Conservation (phyloP, 2,113 vertebrate genomes). For the Ameiurus melas region DNA sequence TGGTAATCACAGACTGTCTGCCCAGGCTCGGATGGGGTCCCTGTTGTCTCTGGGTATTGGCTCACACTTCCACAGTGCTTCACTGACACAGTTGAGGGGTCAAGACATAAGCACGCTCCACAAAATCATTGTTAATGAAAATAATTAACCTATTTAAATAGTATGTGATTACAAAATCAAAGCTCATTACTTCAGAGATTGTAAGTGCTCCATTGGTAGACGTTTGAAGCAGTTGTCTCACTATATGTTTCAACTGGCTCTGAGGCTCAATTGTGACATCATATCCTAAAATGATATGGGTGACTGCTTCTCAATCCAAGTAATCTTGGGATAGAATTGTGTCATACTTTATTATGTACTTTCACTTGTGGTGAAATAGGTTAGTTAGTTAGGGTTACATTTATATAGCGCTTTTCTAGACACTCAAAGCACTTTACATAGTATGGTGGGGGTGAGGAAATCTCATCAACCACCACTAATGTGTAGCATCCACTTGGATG, state of each 20-base stretch:
- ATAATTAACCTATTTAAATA: slow-evolving; percentile 52
- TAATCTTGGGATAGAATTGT: slow-evolving; percentile 60
- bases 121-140: slow-evolving; percentile 56
- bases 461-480: too few species aligned
- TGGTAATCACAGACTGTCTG: slow-evolving; percentile 70
- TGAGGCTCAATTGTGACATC: slow-evolving; percentile 38
- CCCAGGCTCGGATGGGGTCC: slow-evolving; percentile 57
- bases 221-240: background rate
- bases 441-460: too few species aligned
- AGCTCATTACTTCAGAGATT: slow-evolving; percentile 41
- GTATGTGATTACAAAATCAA: slow-evolving; percentile 38
- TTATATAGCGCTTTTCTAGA: too few species aligned
- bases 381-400: too few species aligned
- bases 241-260: background rate
- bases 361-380: slow-evolving; percentile 51
- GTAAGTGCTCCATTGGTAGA: background rate
- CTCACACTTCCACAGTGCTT: slow-evolving; percentile 62
- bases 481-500: too few species aligned
- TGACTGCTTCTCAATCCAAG: slow-evolving; percentile 51
- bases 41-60: slow-evolving; percentile 65
- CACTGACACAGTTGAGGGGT: slow-evolving; percentile 53
- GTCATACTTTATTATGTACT: slow-evolving; percentile 65
- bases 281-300: slow-evolving; percentile 45
- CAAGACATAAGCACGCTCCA: slow-evolving; percentile 48
- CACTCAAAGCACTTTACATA: too few species aligned